Base-by-base conservation (phyloP, 2,113 vertebrate genomes). In the Mustela nigripes region DNA sequence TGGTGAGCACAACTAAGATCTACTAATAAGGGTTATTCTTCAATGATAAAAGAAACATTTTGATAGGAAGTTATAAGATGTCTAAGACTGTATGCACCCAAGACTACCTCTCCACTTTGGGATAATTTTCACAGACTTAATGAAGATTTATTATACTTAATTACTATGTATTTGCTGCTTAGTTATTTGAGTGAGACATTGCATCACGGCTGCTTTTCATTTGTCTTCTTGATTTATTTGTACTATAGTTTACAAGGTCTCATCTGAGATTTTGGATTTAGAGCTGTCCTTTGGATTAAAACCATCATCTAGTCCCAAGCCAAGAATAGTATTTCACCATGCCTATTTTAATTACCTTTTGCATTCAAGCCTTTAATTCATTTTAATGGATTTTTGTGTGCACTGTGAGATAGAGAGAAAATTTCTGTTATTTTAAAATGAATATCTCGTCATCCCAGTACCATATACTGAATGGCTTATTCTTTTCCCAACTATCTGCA, bases 301-400 rank as follows among this genome's bases (percentile, higher is more conserved):
- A 78, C 88, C 31, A 85, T 84, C 89, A 92, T 36, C 10, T 19
- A 79, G 19, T 71, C 22, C 19, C n/a, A 89, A 56, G 56, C 18
- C 78, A 95, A 92, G 8, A 83, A 82, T 62, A 83, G 84, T 79
- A 89, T 71, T 79, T 80, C 7, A 79, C n/a, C 3, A 33, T 11
- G 28, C 63, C 84, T 89, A 63, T 45, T 95, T 92, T 83, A 92
- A 83, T 89, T 76, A 82, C 39, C 56, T 82, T 83, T 92, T 15
- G 78, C 33, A 62, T 69, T 79, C 33, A 92, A 89, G 24, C 42
- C 78, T 92, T 92, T 69, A 71, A 92, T 42, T 86, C 26, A 92
- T 78, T 89, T 83, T 71, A 89, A 89, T 78, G 6, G 50, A 60
- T 78, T 95, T 83, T 92, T 92, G 33, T 76, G 78, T 60, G 50